Evolutionary conservation across 2,797 vertebrate genomes (phyloP).

Genomic region (Platyrinchus mystaceus): DNA sequence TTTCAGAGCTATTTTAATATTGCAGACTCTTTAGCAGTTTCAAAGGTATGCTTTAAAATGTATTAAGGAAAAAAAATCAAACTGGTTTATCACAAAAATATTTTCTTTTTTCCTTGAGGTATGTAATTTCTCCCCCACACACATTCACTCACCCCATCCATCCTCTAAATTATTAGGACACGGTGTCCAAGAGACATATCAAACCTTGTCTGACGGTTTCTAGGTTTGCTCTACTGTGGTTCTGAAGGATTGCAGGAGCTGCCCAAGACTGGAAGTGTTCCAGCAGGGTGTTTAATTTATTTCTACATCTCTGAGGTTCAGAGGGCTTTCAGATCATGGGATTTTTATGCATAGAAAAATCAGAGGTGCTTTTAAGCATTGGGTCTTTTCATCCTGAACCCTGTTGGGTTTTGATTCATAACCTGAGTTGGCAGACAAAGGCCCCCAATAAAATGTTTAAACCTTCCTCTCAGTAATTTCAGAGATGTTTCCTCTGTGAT

Average conservation of each 20-base stretch:
- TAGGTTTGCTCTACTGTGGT: neutral
- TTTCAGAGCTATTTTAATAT: neutral
- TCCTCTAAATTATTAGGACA: neutral
- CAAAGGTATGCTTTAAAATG: neutral
- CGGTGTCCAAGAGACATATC: neutral
- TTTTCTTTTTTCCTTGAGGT: neutral
- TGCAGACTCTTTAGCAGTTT: neutral
- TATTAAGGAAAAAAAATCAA: neutral
- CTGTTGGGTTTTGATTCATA: neutral
- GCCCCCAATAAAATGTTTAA: neutral
- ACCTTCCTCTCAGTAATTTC: neutral
- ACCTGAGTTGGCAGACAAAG: neutral
- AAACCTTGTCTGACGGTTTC: neutral
- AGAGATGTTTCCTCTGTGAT: neutral
- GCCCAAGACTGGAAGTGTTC: neutral
- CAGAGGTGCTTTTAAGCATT: neutral
- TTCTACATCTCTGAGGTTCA: neutral
- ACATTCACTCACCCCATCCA: neutral
- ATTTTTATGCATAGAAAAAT: neutral
- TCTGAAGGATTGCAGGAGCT: neutral
- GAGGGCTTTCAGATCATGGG: neutral
- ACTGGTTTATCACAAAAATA: neutral
- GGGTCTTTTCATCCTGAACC: neutral
- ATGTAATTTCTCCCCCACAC: neutral
- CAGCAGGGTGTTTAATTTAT: neutral